A percentile compares a stretch with the other conserved stretches of the same genome.
Evolutionary conservation across 2,797 vertebrate genomes (phyloP).

Genomic region (Gadopsis bispinosus): DNA sequence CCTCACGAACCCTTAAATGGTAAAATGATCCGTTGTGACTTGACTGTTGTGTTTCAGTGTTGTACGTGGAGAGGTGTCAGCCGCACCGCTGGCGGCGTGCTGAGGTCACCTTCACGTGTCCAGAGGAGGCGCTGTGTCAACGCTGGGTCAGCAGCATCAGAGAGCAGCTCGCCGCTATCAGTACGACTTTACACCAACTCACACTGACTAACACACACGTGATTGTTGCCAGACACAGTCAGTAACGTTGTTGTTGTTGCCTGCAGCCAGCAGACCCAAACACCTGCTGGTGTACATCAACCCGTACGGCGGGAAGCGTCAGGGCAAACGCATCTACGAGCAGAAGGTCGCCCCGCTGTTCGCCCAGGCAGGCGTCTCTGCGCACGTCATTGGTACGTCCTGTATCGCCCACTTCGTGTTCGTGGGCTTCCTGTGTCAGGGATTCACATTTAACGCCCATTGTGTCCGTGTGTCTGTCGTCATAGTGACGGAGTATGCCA

Average conservation of each 20-base stretch:
- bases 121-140: slow-evolving; percentile 87
- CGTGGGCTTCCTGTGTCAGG: background rate
- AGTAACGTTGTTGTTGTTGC: background rate
- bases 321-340: slow-evolving; percentile 91
- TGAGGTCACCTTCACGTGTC: slow-evolving; percentile 90
- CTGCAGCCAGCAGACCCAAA: slow-evolving; percentile 90
- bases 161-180: slow-evolving; percentile 87
- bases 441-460: background rate
- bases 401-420: background rate
- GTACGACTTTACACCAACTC: slow-evolving; percentile 80
- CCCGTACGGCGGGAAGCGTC: slow-evolving; percentile 91
- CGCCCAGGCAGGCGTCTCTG: slow-evolving; percentile 87
- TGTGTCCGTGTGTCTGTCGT: slow-evolving; percentile 57
- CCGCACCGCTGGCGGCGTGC: slow-evolving; percentile 92
- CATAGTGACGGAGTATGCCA: slow-evolving; percentile 92
- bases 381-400: slow-evolving; percentile 90
- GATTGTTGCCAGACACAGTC: background rate
- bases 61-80: slow-evolving; percentile 87
- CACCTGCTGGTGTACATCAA: slow-evolving; percentile 96
- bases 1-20: background rate
- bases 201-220: background rate
- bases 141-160: slow-evolving; percentile 90
- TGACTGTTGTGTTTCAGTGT: slow-evolving; percentile 81
- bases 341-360: slow-evolving; percentile 94
- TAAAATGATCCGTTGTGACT: background rate